Percentiles rank a stretch among this genome's conserved stretches.
These are phyloP conservation scores for Sinocyclocheilus anshuiensis DNA, from an alignment of 2,113 vertebrate species.

Conservation along the genomic window DNA sequence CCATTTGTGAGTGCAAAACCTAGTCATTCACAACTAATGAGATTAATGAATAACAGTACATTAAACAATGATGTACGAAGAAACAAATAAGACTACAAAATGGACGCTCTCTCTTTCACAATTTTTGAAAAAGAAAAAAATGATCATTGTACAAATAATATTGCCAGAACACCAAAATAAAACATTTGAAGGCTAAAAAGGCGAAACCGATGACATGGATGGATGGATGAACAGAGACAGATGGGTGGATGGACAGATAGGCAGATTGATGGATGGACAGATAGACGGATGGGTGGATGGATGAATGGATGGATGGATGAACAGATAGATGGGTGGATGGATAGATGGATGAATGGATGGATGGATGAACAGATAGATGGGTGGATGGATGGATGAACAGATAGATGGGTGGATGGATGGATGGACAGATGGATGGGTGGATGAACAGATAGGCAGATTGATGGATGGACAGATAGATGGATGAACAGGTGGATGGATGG, in stretches of 20 bases:
- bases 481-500: background rate
- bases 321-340: background rate
- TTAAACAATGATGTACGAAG: background rate
- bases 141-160: background rate
- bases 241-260: no score
- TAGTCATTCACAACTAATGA: background rate
- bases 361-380: background rate
- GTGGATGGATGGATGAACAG: background rate
- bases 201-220: background rate
- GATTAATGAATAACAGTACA: background rate
- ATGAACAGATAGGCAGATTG: background rate
- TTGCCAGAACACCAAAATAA: background rate
- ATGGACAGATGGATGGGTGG: background rate
- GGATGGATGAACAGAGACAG: no score
- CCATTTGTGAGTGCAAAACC: slow-evolving; percentile 86
- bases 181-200: background rate
- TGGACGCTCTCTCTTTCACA: background rate
- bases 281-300: background rate
- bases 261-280: no score
- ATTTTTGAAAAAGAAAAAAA: background rate
- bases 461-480: background rate
- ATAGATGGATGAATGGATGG: background rate
- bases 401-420: background rate
- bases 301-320: background rate
- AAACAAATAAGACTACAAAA: background rate